Base-by-base conservation (phyloP, 2,113 vertebrate genomes). In the Serranochromis macrocephalus region DNA sequence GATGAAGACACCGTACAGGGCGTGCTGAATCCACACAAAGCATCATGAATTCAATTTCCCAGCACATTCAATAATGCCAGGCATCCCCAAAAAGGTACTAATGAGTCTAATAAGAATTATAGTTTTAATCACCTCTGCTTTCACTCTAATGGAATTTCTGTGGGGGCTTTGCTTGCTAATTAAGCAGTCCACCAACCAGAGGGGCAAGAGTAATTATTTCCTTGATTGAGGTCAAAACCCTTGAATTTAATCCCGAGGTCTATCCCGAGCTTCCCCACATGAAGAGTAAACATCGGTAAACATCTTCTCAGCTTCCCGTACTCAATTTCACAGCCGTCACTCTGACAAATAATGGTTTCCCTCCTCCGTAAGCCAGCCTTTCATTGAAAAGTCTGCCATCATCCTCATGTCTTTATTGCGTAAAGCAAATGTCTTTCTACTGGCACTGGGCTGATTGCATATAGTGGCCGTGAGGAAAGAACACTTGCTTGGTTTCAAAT, bases 141-240 rank as follows among this genome's bases (percentile, higher is more conserved):
- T 93, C 89, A 90, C 51, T 84, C 81, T 91, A 87, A 94, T 94
- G 88, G 86, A 91, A 84, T 90, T 89, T 94, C 90, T 85, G 89
- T 90, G 61, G 57, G 81, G 82, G 89, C 78, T 91, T 93, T 88
- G 85, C 87, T 78, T 85, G 93, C 93, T 94, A 95, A 96, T 96
- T 95, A 94, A 83, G 61, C 83, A 94, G 82, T 88, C 87, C 89
- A 84, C 86, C 93, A 92, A 85, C 73, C 91, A 87, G 85, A 93
- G 90, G 92, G 68, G 86, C 88, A 92, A 91, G 89, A 91, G 89
- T 94, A 94, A 96, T 96, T 96, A 95, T 93, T 94, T 95, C 80
- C 82, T 84, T 95, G 94, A 96, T 95, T 96, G 95, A 93, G 96
- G 95, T 96, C 96, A 94, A 73, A 88, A 88, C 92, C 92, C 85